These are phyloP conservation scores for Antheraea yamamai DNA, from an alignment of 2,888 invertebrate genomes.

Conservation along the genomic window DNA sequence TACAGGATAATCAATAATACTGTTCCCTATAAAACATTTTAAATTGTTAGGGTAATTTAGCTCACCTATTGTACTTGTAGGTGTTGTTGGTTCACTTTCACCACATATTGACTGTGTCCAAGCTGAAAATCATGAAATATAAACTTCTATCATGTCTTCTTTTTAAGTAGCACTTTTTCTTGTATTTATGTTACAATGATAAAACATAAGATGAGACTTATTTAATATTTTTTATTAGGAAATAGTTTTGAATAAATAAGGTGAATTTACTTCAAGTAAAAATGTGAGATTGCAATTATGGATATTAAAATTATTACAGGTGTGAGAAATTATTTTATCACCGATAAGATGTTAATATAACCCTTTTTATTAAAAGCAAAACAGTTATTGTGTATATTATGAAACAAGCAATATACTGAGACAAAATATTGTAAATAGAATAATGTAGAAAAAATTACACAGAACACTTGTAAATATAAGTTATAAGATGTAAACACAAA, in stretches of 20 bases:
- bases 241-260: neutral
- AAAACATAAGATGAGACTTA: neutral
- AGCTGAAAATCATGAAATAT: slow-evolving; percentile 69
- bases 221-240: neutral
- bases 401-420: neutral
- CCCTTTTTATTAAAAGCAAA: neutral
- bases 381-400: neutral
- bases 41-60: slow-evolving; percentile 14
- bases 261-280: neutral
- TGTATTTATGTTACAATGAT: neutral
- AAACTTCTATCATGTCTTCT: neutral
- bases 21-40: neutral
- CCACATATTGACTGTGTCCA: slow-evolving; percentile 85
- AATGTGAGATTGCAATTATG: neutral
- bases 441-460: too few relatives aligned
- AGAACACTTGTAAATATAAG: too few relatives aligned
- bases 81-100: slow-evolving; percentile 80
- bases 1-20: neutral
- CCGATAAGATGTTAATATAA: neutral
- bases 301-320: neutral
- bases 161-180: neutral
- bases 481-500: too few relatives aligned
- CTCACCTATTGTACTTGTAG: slow-evolving; percentile 76
- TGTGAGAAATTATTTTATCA: neutral
- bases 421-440: too few relatives aligned